Evolutionary conservation across 2,888 invertebrate genomes (phyloP).

Genomic region (Mellilla xanthometata): DNA sequence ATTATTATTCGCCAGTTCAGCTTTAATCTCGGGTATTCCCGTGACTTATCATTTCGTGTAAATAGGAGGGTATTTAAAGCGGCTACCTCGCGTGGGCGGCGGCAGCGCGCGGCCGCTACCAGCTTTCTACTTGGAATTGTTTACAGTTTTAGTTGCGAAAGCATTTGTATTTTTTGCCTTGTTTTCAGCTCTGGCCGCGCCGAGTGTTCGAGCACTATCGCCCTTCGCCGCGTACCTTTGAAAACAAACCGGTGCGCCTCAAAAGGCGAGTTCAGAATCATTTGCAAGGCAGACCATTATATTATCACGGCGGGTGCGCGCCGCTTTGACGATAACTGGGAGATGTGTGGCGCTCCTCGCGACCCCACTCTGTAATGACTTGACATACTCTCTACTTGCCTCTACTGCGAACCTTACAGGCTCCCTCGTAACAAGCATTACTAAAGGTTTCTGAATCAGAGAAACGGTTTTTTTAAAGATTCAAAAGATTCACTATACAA

Average conservation of each 20-base stretch:
- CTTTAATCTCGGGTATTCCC: slow-evolving; percentile 63
- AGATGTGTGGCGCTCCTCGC: slow-evolving; percentile 56
- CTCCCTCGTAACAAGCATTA: too few species aligned
- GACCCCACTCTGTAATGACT: too few species aligned
- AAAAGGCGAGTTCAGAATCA: slow-evolving; percentile 40
- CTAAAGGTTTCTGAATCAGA: too few species aligned
- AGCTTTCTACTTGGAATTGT: slow-evolving; percentile 18
- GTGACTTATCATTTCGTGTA: slow-evolving; percentile 61
- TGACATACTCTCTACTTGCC: too few species aligned
- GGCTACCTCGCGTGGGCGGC: slow-evolving; percentile 10
- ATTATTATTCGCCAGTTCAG: slow-evolving; percentile 69
- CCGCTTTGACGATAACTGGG: slow-evolving; percentile 62
- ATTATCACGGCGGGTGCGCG: slow-evolving; percentile 70
- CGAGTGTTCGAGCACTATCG: slow-evolving; percentile 8
- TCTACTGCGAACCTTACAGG: too few species aligned
- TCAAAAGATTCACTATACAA: too few species aligned
- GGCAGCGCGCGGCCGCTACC: not conserved
- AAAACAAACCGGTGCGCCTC: slow-evolving; percentile 32
- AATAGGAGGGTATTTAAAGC: slow-evolving; percentile 52
- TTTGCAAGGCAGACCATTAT: slow-evolving; percentile 64
- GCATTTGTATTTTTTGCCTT: slow-evolving; percentile 7
- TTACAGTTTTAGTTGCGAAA: not conserved
- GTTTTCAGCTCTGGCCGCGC: not conserved
- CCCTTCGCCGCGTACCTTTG: slow-evolving; percentile 14
- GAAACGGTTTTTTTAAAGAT: too few species aligned